Percentiles rank a stretch among this genome's conserved stretches.
Conservation (phyloP, 2,888 invertebrate genomes). For the Exocentrus adspersus region DNA sequence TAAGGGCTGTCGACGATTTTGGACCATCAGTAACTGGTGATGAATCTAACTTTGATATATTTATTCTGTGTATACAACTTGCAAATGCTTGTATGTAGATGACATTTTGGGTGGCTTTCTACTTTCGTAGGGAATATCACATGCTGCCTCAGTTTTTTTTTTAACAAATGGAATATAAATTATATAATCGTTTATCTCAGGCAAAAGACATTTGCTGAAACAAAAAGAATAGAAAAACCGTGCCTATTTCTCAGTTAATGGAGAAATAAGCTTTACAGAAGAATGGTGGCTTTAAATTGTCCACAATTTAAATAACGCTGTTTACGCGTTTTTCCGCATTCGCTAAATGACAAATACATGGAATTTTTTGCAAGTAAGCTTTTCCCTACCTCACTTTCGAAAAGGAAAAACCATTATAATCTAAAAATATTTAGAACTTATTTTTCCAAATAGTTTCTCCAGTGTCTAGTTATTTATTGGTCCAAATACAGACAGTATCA, state of each 20-base stretch:
- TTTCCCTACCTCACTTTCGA: too few species aligned
- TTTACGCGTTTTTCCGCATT: neutral
- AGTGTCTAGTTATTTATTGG: too few species aligned
- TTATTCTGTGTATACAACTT: too few species aligned
- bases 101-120: too few species aligned
- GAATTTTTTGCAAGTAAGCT: too few species aligned
- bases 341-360: constrained; percentile 5
- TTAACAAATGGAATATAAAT: constrained; percentile 13
- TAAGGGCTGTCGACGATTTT: neutral
- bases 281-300: constrained; percentile 19
- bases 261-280: constrained; percentile 28
- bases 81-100: too few species aligned
- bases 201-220: constrained; percentile 15
- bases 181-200: constrained; percentile 28
- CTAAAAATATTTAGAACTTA: too few species aligned
- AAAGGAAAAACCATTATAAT: too few species aligned
- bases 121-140: neutral
- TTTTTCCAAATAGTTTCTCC: too few species aligned
- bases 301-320: constrained; percentile 22
- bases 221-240: constrained; percentile 22
- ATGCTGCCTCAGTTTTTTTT: constrained; percentile 9
- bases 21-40: neutral
- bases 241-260: constrained; percentile 23
- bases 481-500: too few species aligned
- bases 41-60: too few species aligned